Conservation (phyloP, 2,888 invertebrate species). For the Oligia latruncula region DNA sequence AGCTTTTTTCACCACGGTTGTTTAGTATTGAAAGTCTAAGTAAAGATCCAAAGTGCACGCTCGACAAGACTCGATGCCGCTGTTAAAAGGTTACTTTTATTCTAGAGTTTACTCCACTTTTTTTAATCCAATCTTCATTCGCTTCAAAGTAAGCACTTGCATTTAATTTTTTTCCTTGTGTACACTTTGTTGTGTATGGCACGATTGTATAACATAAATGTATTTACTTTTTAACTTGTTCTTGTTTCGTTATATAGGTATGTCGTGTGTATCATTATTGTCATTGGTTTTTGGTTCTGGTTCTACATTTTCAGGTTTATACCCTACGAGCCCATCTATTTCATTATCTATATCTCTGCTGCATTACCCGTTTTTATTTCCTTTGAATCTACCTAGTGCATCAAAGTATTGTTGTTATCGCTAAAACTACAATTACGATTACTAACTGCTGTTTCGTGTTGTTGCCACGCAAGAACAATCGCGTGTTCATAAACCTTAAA, state of each 20-base stretch:
- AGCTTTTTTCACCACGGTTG: constrained; percentile 21
- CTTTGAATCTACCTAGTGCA: constrained; percentile 25
- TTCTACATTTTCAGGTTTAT: not conserved
- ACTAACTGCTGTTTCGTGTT: constrained; percentile 51
- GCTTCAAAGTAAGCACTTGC: constrained; percentile 55
- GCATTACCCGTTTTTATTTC: constrained; percentile 15
- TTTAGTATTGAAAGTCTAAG: constrained; percentile 49
- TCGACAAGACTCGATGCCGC: constrained; percentile 45
- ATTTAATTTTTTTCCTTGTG: constrained; percentile 43
- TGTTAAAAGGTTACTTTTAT: constrained; percentile 51
- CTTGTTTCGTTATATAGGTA: not conserved
- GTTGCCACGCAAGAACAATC: constrained; percentile 55
- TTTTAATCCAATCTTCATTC: constrained; percentile 65
- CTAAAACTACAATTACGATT: constrained; percentile 40
- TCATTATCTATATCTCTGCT: not conserved
- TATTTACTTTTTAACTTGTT: constrained; percentile 15
- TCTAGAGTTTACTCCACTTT: constrained; percentile 39
- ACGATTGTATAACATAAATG: constrained; percentile 30
- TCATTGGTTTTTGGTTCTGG: not conserved
- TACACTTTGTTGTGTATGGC: constrained; percentile 23
- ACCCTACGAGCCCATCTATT: not conserved
- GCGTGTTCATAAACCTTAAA: constrained; percentile 53
- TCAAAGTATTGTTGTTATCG: constrained; percentile 49
- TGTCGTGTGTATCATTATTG: not conserved
- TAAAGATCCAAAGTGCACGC: constrained; percentile 50